Base-by-base conservation (phyloP, 2,113 vertebrate species). In the Eudorcas thomsonii region DNA sequence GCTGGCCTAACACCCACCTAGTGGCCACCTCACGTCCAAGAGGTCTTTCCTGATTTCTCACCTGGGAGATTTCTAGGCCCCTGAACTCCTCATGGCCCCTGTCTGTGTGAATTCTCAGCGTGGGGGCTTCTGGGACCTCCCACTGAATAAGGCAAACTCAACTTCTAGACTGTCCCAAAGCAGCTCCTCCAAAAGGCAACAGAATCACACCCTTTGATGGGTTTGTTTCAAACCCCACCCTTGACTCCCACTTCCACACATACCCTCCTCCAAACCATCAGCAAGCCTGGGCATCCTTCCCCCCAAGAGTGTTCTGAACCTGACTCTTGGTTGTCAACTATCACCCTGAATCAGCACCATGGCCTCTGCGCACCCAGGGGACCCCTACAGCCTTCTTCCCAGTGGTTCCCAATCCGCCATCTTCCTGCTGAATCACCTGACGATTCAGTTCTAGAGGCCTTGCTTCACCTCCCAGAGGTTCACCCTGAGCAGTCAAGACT, bases 31-130 rank as follows among this genome's bases (percentile, higher is more conserved):
- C 74, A 26, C 1, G 11, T 39, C 21, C 55, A 59, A 39, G 74
- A 54, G 50, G 45, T 64, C 77, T 59, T 52, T 74, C 83, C 94
- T n/a, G n/a, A 85, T 19, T 43, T 45, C 64, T 83, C 77, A 77
- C 26, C 25, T 39, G 67, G 67, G 88, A 7, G 50, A 11, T 30
- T 57, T 14, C 54, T 39, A 1, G 15, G 52, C 36, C 80, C 62
- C n/a, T 5, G 2, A 64, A 23, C 16, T 48, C 54, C 48, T 28
- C 13, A 21, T 0, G 7, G 33, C 39, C 64, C 86, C 78, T 15
- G 54, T 54, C 45, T 7, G 4, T 1, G 5, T 10, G 15, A 60
- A 71, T 60, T 81, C 85, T 52, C 77, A 8, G 39, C 0, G 0
- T 21, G 30, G 30, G 43, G 36, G 45, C 30, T 91, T 5, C 60